A percentile compares a stretch with the other conserved stretches of the same genome.
phyloP scores from a whole-genome alignment of 1,140 invertebrate genomes.

The Ceratina calcarata region DNA sequence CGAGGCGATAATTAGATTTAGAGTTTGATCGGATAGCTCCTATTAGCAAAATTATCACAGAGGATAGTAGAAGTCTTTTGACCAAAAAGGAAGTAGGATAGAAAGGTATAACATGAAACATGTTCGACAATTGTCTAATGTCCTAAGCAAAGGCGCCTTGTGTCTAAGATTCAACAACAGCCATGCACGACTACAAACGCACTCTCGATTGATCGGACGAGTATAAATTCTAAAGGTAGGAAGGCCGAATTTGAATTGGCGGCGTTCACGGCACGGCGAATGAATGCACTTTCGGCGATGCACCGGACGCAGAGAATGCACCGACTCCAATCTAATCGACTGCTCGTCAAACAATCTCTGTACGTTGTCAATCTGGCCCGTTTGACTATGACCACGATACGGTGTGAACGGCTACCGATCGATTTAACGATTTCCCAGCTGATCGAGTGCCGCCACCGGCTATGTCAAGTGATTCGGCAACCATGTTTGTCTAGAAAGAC shows the following conservation, averaged over 20 bases:
- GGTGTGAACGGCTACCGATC: conserved; percentile 44
- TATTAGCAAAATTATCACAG: no score
- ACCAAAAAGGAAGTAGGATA: neutral
- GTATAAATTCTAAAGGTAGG: conserved; percentile 6
- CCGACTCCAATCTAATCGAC: conserved; percentile 55
- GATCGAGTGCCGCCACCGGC: conserved; percentile 10
- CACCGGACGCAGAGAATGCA: conserved; percentile 11
- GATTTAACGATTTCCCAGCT: conserved; percentile 45
- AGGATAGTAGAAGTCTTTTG: neutral
- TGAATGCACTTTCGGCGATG: conserved; percentile 38
- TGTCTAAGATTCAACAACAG: conserved; percentile 18
- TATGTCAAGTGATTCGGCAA: conserved; percentile 15
- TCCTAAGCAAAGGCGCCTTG: neutral
- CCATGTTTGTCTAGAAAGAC: conserved; percentile 23
- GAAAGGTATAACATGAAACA: neutral
- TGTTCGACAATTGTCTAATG: conserved; percentile 16
- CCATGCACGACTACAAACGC: conserved; percentile 1
- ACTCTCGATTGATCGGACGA: neutral
- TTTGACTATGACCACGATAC: conserved; percentile 44
- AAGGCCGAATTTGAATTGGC: conserved; percentile 22
- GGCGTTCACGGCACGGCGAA: conserved; percentile 23
- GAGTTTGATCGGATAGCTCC: no score
- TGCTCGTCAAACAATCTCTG: conserved; percentile 59
- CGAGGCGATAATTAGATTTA: no score
- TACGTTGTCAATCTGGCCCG: conserved; percentile 54